Conservation (phyloP, 2,888 invertebrate species). For the Orthosia gracilis region DNA sequence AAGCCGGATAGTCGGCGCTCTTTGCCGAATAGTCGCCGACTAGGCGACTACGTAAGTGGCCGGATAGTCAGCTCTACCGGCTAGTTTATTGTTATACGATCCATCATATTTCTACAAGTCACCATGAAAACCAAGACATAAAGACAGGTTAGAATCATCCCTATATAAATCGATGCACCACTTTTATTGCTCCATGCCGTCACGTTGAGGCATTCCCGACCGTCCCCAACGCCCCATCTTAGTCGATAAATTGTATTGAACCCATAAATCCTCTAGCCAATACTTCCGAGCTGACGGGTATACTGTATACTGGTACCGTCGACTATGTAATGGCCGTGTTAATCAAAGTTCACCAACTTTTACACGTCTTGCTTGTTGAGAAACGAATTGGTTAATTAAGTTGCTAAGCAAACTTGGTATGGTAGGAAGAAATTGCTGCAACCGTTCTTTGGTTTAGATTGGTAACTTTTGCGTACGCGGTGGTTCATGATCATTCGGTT, state of each 20-base stretch:
- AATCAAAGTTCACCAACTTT: slow-evolving; percentile 58
- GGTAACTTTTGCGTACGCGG: slow-evolving; percentile 7
- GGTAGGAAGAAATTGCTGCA: slow-evolving; percentile 16
- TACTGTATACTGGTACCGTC: slow-evolving; percentile 18
- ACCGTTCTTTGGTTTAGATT: slow-evolving; percentile 6
- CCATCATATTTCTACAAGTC: slow-evolving; percentile 9
- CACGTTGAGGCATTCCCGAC: slow-evolving; percentile 75
- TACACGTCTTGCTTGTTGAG: slow-evolving; percentile 45
- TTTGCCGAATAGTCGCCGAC: too few species aligned
- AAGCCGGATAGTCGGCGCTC: too few species aligned
- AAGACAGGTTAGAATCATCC: slow-evolving; percentile 12
- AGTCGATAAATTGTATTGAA: slow-evolving; percentile 71
- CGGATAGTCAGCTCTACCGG: too few species aligned
- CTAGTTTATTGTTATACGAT: background rate
- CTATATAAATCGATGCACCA: slow-evolving; percentile 48
- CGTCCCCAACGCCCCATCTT: slow-evolving; percentile 67
- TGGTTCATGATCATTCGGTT: background rate
- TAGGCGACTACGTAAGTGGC: too few species aligned
- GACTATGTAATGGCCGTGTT: slow-evolving; percentile 42
- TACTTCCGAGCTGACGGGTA: slow-evolving; percentile 50
- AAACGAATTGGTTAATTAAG: slow-evolving; percentile 52
- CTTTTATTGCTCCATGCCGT: slow-evolving; percentile 62
- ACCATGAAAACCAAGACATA: slow-evolving; percentile 8
- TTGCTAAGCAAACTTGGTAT: slow-evolving; percentile 26
- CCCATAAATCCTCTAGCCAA: slow-evolving; percentile 63